Conservation (phyloP, 2,797 vertebrate genomes). For the Gallinago nigripennis region DNA sequence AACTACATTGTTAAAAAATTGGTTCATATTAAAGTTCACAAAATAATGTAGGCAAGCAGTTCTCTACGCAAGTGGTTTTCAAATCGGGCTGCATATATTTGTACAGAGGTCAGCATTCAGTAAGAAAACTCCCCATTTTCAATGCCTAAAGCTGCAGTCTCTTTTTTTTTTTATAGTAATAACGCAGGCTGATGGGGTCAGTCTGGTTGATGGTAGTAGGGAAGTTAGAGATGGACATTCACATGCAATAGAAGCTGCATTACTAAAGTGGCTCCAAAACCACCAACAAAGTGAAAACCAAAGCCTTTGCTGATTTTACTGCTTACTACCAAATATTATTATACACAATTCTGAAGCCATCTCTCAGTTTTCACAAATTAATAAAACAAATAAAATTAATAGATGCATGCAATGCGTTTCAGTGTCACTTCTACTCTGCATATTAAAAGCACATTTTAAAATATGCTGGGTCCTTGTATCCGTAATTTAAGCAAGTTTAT, state of each 20-base stretch:
- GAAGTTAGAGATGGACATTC: neutral
- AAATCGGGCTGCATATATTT: neutral
- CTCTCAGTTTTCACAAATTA: neutral
- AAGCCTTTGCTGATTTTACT: neutral
- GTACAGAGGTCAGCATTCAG: neutral
- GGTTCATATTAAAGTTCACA: neutral
- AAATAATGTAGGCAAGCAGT: neutral
- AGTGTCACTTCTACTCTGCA: neutral
- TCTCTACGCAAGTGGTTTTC: neutral
- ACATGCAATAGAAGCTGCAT: neutral
- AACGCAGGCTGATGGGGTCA: neutral
- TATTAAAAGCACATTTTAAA: neutral
- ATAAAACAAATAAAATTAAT: neutral
- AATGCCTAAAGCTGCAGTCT: neutral
- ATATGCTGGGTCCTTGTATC: neutral
- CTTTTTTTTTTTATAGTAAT: neutral
- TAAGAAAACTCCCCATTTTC: neutral
- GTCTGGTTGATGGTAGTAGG: neutral
- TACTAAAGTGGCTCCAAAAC: neutral
- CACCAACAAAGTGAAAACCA: neutral
- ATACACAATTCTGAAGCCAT: neutral
- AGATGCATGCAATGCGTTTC: neutral
- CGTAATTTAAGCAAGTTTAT: slow-evolving; percentile 18
- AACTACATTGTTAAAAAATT: neutral
- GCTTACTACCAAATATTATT: neutral